Evolutionary conservation across 2,113 vertebrate species (phyloP).

Genomic region (Galemys pyrenaicus): DNA sequence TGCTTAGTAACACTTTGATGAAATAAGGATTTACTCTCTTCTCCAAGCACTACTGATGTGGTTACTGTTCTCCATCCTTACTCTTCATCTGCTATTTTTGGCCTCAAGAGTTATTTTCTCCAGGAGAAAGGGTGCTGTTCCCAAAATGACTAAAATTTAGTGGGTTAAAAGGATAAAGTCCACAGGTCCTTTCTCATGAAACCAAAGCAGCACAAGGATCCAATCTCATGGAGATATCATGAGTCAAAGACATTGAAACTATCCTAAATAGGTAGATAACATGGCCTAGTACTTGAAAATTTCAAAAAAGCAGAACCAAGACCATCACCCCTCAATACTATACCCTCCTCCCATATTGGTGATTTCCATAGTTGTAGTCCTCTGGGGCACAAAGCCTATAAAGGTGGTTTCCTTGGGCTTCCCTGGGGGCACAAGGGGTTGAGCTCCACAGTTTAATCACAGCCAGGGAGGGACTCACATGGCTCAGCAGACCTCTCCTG

Average conservation of each 20-base stretch:
- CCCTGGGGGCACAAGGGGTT: too few relatives aligned
- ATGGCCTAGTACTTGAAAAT: not conserved
- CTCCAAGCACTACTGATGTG: not conserved
- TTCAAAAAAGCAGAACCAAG: not conserved
- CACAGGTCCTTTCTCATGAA: not conserved
- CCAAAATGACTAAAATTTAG: not conserved
- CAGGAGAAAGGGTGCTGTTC: not conserved
- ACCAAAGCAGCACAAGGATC: not conserved
- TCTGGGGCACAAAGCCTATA: not conserved
- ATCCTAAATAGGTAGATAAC: not conserved
- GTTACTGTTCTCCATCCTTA: conserved; percentile 31
- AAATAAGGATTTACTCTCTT: conserved; percentile 3
- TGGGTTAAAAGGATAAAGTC: not conserved
- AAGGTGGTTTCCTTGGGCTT: not conserved
- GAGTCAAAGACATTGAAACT: not conserved
- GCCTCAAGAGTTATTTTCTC: conserved; percentile 12
- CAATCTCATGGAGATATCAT: not conserved
- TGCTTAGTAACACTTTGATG: conserved; percentile 54
- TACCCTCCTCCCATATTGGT: not conserved
- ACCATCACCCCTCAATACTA: not conserved
- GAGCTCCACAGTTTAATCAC: too few relatives aligned
- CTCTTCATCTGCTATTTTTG: not conserved
- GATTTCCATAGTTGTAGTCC: not conserved
- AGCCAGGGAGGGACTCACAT: not conserved
- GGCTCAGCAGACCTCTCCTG: too few relatives aligned